Evolutionary conservation across 1,140 invertebrate genomes (phyloP), one percentile per base, ranked within the genome.

Genomic region (Hesperophylax magnus): DNA sequence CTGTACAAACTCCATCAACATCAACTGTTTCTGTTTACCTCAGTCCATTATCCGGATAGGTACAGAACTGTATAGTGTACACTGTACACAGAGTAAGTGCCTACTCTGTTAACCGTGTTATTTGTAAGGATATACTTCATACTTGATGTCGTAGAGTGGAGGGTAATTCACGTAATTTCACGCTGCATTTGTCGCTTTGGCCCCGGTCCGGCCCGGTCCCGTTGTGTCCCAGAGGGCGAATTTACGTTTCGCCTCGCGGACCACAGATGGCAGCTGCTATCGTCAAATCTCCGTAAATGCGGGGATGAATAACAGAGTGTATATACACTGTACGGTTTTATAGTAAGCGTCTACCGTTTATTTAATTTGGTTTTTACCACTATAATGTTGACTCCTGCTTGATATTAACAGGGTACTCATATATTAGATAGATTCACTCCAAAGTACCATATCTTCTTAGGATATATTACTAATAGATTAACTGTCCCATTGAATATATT

Each of bases 141-240:
- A 27, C 74, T 76, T 39, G n/a, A 54, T 77, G 22, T 0, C n/a
- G n/a, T 22, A 18, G 75, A 34, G 54, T 20, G 61, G 75, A 34
- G 15, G 63, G 39, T 67, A 78, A 78, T 78, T 78, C 77, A 24
- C 39, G 77, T 67, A 78, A 78, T 78, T 78, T 78, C 61, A 78
- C 61, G 77, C 61, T 24, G 61, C 77, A 67, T 78, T 78, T 78
- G 77, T 78, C 77, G 63, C 77, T 34, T 61, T 9, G 39, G 22
- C 67, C 24, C 58, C 18, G 31, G 7, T 14, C 22, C 20, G 7
- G 3, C 22, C 20, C 74, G 31, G 56, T 52, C 4, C 56, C 39
- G 34, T 18, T 71, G 15, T 18, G 15, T 71, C 67, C 67, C 67
- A 53, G 17, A 52, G 67, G 67, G 67, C 34, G 18, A 71, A 71